A percentile compares a stretch with the other conserved stretches of the same genome.
These are phyloP conservation scores for Ethmia dodecea DNA, from an alignment of 2,888 invertebrate species.

Conservation along the genomic window DNA sequence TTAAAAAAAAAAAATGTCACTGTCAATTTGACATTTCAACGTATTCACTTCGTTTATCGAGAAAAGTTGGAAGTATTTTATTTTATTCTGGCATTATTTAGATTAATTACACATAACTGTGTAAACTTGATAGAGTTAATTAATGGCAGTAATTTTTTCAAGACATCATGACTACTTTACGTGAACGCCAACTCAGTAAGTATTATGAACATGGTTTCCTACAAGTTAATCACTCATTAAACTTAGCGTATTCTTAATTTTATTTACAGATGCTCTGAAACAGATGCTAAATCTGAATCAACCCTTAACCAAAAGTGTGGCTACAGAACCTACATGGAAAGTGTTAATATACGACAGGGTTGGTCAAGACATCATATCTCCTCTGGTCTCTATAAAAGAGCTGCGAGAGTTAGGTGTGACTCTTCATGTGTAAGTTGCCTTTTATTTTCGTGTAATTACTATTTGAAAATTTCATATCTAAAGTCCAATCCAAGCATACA, in stretches of 20 bases:
- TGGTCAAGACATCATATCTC: constrained; percentile 99
- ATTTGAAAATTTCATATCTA: too few relatives aligned
- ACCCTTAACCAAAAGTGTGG: constrained; percentile 84
- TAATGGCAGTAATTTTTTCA: constrained; percentile 28
- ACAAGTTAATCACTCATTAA: constrained; percentile 7
- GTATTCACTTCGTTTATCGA: neutral
- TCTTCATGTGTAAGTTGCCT: constrained; percentile 90
- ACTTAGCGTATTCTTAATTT: constrained; percentile 10
- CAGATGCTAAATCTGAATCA: constrained; percentile 97
- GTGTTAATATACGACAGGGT: constrained; percentile 96
- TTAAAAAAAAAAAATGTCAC: too few relatives aligned
- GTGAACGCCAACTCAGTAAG: constrained; percentile 85
- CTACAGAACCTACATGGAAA: constrained; percentile 96
- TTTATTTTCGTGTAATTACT: too few relatives aligned
- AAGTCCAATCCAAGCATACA: too few relatives aligned
- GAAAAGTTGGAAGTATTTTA: neutral
- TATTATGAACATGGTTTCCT: constrained; percentile 7
- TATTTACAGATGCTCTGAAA: constrained; percentile 88
- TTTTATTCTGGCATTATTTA: neutral
- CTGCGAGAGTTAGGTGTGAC: constrained; percentile 97
- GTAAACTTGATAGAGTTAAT: constrained; percentile 22
- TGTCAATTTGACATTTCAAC: constrained; percentile 5
- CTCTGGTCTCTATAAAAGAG: constrained; percentile 96
- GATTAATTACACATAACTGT: neutral
- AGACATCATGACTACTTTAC: constrained; percentile 79